Conservation (phyloP, 2,113 vertebrate species). For the Grus americana region DNA sequence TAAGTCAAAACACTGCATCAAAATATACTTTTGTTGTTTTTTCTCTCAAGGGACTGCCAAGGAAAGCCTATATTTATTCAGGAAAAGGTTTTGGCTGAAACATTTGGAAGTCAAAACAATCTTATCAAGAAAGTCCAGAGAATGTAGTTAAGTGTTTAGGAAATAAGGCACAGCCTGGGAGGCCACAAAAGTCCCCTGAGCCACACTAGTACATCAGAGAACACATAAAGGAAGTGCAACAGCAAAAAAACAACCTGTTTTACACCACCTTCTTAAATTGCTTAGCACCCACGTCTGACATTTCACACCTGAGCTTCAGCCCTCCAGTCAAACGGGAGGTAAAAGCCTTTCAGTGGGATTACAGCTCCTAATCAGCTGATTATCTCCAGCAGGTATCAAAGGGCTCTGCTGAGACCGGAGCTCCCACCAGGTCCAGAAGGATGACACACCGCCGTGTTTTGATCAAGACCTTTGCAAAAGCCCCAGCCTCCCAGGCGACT, state of each 20-base stretch:
- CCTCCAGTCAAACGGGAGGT: background rate
- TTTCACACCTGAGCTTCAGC: conserved; percentile 30
- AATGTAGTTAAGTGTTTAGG: background rate
- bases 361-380: background rate
- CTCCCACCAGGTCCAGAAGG: background rate
- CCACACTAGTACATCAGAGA: background rate
- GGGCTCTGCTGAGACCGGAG: background rate
- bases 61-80: background rate
- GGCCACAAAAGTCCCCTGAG: background rate
- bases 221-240: background rate
- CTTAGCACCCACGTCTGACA: background rate
- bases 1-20: background rate
- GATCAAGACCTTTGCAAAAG: background rate
- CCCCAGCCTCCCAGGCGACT: background rate
- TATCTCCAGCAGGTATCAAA: background rate
- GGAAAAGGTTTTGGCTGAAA: background rate
- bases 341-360: background rate
- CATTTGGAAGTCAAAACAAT: background rate
- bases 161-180: background rate
- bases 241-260: background rate
- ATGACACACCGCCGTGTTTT: background rate
- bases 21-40: background rate
- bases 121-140: background rate
- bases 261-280: background rate
- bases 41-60: background rate